Conservation (phyloP, 2,888 invertebrate species). For the Parascotia fuliginaria region DNA sequence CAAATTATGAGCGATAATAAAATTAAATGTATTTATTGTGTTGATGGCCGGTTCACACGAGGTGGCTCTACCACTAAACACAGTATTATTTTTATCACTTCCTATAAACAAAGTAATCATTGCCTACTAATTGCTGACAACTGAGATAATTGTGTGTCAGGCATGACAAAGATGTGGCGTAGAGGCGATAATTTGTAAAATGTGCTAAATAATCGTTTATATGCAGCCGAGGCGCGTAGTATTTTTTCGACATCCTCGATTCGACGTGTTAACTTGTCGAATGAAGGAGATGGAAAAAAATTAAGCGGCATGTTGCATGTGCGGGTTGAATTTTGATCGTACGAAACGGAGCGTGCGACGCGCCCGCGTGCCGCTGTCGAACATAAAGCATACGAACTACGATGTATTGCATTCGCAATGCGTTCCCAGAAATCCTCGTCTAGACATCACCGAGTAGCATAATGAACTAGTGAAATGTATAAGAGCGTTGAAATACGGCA, state of each 20-base stretch:
- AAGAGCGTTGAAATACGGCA: slow-evolving; percentile 3
- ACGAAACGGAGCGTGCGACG: slow-evolving; percentile 42
- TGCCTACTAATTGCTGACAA: slow-evolving; percentile 51
- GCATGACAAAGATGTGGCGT: slow-evolving; percentile 43
- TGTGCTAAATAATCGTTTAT: slow-evolving; percentile 56
- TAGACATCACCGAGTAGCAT: slow-evolving; percentile 18
- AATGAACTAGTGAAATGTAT: slow-evolving; percentile 13
- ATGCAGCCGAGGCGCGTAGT: slow-evolving; percentile 50
- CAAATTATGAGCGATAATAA: slow-evolving; percentile 50
- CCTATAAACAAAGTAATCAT: slow-evolving; percentile 49
- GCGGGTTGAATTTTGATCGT: slow-evolving; percentile 67
- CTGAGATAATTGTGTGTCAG: slow-evolving; percentile 37
- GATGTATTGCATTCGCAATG: slow-evolving; percentile 45
- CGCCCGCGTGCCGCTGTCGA: slow-evolving; percentile 19
- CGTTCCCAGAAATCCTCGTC: slow-evolving; percentile 39
- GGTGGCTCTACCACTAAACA: slow-evolving; percentile 36
- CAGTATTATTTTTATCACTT: slow-evolving; percentile 45
- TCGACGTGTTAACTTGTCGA: slow-evolving; percentile 67
- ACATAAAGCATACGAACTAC: slow-evolving; percentile 33
- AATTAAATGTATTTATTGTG: slow-evolving; percentile 57
- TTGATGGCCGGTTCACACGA: slow-evolving; percentile 54
- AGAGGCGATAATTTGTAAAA: slow-evolving; percentile 51
- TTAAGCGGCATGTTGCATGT: slow-evolving; percentile 51
- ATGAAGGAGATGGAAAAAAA: slow-evolving; percentile 63
- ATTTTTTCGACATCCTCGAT: slow-evolving; percentile 67